Evolutionary conservation across 2,797 vertebrate genomes (phyloP).

Genomic region (Phoxinus dragarum): DNA sequence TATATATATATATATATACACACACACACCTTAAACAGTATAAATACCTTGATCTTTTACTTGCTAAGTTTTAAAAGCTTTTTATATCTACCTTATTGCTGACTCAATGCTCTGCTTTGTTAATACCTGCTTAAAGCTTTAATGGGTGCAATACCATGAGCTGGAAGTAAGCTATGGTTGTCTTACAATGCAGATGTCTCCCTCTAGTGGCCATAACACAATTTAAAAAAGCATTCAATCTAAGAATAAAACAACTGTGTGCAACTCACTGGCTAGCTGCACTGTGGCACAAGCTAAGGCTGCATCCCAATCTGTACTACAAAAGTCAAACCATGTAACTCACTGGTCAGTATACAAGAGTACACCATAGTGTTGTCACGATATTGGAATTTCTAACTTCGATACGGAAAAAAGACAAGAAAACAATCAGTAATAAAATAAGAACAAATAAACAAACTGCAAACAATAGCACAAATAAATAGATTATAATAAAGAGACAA

Average conservation of each 20-base stretch:
- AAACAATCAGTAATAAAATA: no score
- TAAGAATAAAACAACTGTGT: background rate
- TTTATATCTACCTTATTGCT: background rate
- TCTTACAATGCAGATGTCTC: background rate
- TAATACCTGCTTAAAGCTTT: background rate
- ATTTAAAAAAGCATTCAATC: background rate
- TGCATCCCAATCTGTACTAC: background rate
- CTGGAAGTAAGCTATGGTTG: background rate
- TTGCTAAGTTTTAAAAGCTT: background rate
- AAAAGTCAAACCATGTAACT: background rate
- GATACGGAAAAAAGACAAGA: no score
- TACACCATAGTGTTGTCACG: no score
- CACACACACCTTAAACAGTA: background rate
- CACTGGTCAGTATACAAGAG: background rate
- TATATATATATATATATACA: no score
- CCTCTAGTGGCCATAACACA: constrained; percentile 29
- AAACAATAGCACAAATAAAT: no score
- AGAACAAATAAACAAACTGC: no score
- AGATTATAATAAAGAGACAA: no score
- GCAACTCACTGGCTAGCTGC: background rate
- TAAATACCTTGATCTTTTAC: background rate
- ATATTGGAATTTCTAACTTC: no score
- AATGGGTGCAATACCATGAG: background rate
- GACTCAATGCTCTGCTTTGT: background rate
- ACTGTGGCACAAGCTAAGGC: background rate